Base-by-base conservation (phyloP, 2,888 invertebrate species). In the Liodrosophila aerea region DNA sequence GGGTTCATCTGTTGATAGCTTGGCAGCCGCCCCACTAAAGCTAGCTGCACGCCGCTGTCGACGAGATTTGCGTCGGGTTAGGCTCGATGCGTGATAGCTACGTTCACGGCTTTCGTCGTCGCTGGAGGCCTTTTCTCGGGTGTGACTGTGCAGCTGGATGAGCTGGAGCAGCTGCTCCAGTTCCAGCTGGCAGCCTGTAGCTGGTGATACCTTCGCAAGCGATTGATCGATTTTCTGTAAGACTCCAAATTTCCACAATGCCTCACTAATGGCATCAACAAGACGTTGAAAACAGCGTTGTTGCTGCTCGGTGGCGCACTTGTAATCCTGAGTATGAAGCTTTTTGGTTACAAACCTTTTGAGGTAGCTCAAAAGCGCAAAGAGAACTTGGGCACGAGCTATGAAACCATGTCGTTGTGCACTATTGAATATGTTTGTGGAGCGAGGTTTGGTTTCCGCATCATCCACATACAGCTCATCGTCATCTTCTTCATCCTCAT, bases 61-160 rank as follows among this genome's bases (percentile, higher is more conserved):
- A 1, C 74, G 61, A 0, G 86, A 76, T 43, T 88, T 89, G 9
- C 89, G 78, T 2, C 89, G 74, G 2, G 86, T 76, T 13, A 88
- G 53, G 41, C 82, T 88, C 2, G 86, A 76, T 0, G 76, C 68
- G 40, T 88, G 85, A 53, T 85, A 86, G 30, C 67, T 77, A 9
- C 86, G 85, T 29, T 87, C 86, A 1, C 77, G 81, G 27, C 85
- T 87, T 11, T 90, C 89, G 59, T 90, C 90, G 49, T 89, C 89
- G 40, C 88, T 89, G 34, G 88, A 89, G 1, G 85, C 73, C 27
- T 87, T 88, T 11, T 89, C 88, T 0, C 60, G 45, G 1, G 70
- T 49, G 27, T 88, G 82, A 5, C 61, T 64, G 44, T 89, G 89
- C 31, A 86, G 61, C 43, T 86, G 86, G 2, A 90, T 83, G 18